Conservation (phyloP, 2,888 invertebrate species). For the Ochlodes sylvanus region DNA sequence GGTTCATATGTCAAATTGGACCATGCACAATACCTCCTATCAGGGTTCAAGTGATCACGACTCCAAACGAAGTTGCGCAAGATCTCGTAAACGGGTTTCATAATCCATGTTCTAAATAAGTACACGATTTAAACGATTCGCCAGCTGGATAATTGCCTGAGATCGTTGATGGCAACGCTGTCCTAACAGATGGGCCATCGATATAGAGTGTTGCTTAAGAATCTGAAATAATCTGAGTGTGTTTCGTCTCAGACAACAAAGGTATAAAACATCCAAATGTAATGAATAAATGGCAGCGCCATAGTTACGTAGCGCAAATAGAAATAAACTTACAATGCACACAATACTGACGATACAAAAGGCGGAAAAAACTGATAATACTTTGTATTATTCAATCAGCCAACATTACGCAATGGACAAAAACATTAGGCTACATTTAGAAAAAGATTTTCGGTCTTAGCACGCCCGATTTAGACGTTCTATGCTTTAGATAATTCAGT, state of each 20-base stretch:
- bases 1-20: constrained; percentile 43
- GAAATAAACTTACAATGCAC: not conserved
- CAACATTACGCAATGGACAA: not conserved
- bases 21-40: constrained; percentile 51
- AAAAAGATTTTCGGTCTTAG: not conserved
- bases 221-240: not conserved
- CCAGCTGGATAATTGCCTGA: constrained; percentile 33
- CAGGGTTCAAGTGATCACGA: constrained; percentile 55
- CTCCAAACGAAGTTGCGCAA: constrained; percentile 48
- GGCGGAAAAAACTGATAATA: constrained; percentile 9
- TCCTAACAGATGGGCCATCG: constrained; percentile 20
- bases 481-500: constrained; percentile 6
- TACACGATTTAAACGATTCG: constrained; percentile 37
- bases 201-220: constrained; percentile 21
- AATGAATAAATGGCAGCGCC: not conserved
- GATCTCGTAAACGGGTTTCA: constrained; percentile 40
- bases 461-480: not conserved
- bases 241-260: not conserved
- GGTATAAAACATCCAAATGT: not conserved
- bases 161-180: constrained; percentile 33
- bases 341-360: constrained; percentile 7
- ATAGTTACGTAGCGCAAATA: not conserved
- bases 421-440: constrained; percentile 6
- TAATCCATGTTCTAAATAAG: constrained; percentile 39
- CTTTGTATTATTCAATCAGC: constrained; percentile 1